Base-by-base conservation (phyloP, 2,113 vertebrate genomes). In the Hemibagrus wyckioides region DNA sequence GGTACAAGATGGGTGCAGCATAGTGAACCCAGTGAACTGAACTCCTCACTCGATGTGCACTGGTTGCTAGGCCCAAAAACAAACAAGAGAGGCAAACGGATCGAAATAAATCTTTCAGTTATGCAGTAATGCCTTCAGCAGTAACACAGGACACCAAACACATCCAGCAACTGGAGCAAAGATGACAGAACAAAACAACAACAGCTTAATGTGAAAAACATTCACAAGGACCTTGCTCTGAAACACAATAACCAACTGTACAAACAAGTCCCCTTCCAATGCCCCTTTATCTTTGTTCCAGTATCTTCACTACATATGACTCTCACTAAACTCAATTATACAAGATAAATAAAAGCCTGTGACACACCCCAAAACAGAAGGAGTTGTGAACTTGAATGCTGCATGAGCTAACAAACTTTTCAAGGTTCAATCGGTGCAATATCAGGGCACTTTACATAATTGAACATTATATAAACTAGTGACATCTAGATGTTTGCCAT, bases 101-200 rank as follows among this genome's bases (percentile, higher is more conserved):
- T 56, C 23, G 25, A 87, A 90, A 91, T 88, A 91, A 92, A 94
- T 93, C 88, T 91, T 91, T 93, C 73, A 48, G 87, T 91, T 91
- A 92, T 92, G 93, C 88, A 89, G 91, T 93, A 93, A 94, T 94
- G 91, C 67, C 89, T 92, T 93, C 80, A 90, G 86, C 91, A 92
- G 91, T 92, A 91, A 91, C 90, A 83, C 89, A 91, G 90, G 90
- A 92, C 88, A 83, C 84, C 89, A 89, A 91, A 90, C 82, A 91
- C 89, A 91, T 89, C 87, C 69, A 93, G 91, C 73, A 91, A 93
- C 84, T 77, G 81, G 89, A 91, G 89, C 88, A 91, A 88, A 91
- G 80, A 87, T 84, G 87, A 90, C 59, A 92, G 88, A 92, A 89
- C 85, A 92, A 89, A 94, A 88, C 89, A 91, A 87, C 87, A 90